A percentile compares a stretch with the other conserved stretches of the same genome.
Evolutionary conservation across 2,113 vertebrate genomes (phyloP).

Genomic region (Furnarius figulus): DNA sequence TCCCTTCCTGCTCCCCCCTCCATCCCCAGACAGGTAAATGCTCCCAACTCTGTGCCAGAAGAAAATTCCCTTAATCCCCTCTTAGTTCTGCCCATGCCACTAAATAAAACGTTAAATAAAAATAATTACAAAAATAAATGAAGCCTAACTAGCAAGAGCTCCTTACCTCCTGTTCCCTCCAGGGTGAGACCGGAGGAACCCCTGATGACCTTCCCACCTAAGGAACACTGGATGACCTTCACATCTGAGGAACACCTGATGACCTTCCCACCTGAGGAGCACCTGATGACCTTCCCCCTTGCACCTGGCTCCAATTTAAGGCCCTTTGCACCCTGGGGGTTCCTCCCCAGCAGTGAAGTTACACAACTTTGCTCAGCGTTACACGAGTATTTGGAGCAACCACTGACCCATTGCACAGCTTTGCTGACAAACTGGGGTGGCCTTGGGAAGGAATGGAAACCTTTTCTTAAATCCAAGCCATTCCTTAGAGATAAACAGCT

Average conservation of each 20-base stretch:
- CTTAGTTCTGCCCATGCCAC: background rate
- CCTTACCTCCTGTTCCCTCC: background rate
- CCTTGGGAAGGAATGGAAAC: background rate
- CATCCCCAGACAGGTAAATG: background rate
- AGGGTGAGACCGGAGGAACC: background rate
- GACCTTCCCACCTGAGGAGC: background rate
- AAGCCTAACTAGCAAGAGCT: fast-evolving
- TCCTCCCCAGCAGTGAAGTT: background rate
- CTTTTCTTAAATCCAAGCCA: background rate
- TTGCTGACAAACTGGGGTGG: background rate
- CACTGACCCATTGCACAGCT: background rate
- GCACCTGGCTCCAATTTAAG: background rate
- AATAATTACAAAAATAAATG: background rate
- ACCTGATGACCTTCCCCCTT: background rate
- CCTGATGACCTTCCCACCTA: background rate
- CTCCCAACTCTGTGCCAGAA: background rate
- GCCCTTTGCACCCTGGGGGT: background rate
- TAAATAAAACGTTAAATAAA: background rate
- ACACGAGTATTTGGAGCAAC: background rate
- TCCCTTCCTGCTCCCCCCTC: background rate
- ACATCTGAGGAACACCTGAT: no score
- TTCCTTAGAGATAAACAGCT: background rate
- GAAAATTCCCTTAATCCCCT: background rate
- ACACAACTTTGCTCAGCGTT: background rate
- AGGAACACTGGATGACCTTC: no score